Conservation (phyloP, 2,113 vertebrate species). For the Choloepus hoffmanni region DNA sequence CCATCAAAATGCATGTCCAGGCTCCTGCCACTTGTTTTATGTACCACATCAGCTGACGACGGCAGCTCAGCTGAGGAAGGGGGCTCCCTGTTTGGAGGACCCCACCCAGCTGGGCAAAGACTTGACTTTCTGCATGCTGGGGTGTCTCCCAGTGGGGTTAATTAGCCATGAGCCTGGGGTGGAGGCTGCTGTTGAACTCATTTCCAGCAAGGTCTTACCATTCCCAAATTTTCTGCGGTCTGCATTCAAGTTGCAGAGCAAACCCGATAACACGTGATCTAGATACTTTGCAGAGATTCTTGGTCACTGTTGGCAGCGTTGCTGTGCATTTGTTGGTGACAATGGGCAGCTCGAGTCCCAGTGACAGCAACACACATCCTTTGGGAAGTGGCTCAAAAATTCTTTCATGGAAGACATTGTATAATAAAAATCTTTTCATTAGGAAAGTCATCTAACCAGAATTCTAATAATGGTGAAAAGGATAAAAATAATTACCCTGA, state of each 20-base stretch:
- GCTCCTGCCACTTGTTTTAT: accelerated
- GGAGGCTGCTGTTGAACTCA: accelerated
- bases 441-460: neutral
- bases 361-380: neutral
- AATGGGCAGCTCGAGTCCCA: neutral
- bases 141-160: accelerated
- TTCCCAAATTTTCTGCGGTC: accelerated
- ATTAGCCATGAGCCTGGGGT: accelerated
- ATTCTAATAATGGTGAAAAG: neutral
- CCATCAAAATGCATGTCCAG: neutral
- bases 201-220: accelerated
- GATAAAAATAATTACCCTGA: neutral
- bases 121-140: neutral
- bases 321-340: too few species aligned
- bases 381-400: neutral
- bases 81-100: accelerated
- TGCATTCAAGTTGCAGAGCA: too few species aligned
- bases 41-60: accelerated
- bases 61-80: accelerated
- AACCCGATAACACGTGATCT: accelerated
- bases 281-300: neutral
- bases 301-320: accelerated
- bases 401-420: neutral
- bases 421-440: neutral
- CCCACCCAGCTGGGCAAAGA: accelerated